phyloP scores from a whole-genome alignment of 2,113 vertebrate genomes.

The Phylloscopus trochilus region DNA sequence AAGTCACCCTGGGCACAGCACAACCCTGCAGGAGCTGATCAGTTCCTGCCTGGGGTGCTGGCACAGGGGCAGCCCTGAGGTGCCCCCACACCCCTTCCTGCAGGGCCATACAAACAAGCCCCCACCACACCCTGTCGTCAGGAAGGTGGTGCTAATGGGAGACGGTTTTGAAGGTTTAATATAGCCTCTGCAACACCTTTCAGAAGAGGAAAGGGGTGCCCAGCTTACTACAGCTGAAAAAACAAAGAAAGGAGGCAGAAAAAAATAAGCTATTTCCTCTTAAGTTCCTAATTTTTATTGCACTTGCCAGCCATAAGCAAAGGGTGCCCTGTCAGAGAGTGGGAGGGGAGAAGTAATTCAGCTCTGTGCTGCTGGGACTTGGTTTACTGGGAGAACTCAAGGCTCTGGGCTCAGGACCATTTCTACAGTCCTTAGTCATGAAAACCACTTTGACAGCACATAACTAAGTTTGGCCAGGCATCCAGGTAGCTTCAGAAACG shows the following conservation, averaged over 20 bases:
- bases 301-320: neutral
- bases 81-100: neutral
- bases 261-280: conserved; percentile 30
- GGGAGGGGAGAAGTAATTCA: neutral
- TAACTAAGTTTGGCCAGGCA: neutral
- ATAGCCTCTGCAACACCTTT: neutral
- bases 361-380: neutral
- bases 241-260: conserved; percentile 10
- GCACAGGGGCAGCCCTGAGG: neutral
- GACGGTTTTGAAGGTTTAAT: conserved; percentile 19
- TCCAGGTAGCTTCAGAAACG: neutral
- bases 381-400: neutral
- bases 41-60: neutral
- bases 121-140: neutral
- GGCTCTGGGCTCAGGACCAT: neutral
- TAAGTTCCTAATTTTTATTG: conserved; percentile 8
- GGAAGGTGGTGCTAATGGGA: neutral
- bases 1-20: neutral
- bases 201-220: conserved; percentile 49
- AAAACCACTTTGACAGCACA: neutral
- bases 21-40: fast-evolving
- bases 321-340: neutral
- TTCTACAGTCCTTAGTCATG: neutral
- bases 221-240: conserved; percentile 41
- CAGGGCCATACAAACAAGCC: neutral